Evolutionary conservation across 2,888 invertebrate species (phyloP).

Genomic region (Drosophila aldrichi): DNA sequence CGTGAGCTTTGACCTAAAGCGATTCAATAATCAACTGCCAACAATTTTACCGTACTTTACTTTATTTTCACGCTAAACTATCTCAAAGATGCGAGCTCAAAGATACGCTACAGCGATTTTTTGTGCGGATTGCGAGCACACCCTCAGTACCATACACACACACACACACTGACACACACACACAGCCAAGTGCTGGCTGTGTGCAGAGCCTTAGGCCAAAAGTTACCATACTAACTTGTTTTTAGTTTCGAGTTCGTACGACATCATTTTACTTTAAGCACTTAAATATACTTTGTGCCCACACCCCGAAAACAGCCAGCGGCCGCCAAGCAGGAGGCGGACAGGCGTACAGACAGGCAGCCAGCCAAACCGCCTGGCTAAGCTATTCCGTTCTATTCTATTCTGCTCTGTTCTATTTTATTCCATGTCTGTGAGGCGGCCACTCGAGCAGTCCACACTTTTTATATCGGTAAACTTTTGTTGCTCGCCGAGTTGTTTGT

Average conservation of each 20-base stretch:
- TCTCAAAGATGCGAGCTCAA: conserved; percentile 80
- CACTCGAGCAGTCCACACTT: conserved; percentile 79
- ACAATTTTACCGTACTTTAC: conserved; percentile 81
- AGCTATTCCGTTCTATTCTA: conserved; percentile 52
- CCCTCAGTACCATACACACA: conserved; percentile 20
- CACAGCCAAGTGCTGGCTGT: conserved; percentile 11
- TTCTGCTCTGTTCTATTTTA: conserved; percentile 65
- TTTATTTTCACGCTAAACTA: conserved; percentile 81
- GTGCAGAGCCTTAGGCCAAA: conserved; percentile 75
- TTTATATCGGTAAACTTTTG: conserved; percentile 81
- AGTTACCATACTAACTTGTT: conserved; percentile 82
- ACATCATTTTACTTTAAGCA: conserved; percentile 84
- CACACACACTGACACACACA: conserved; percentile 15
- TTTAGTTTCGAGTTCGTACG: conserved; percentile 83
- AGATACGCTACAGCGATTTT: conserved; percentile 81
- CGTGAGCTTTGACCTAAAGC: conserved; percentile 82
- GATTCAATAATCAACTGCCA: conserved; percentile 81
- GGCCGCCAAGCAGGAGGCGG: conserved; percentile 14
- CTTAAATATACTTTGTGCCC: conserved; percentile 82
- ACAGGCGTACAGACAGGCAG: conserved; percentile 18
- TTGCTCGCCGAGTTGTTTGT: conserved; percentile 79
- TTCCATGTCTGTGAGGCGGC: conserved; percentile 56
- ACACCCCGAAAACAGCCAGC: conserved; percentile 59
- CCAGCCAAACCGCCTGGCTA: conserved; percentile 41
- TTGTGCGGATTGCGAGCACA: conserved; percentile 72